Conservation (phyloP, 2,113 vertebrate species). For the Thamnaconus septentrionalis region DNA sequence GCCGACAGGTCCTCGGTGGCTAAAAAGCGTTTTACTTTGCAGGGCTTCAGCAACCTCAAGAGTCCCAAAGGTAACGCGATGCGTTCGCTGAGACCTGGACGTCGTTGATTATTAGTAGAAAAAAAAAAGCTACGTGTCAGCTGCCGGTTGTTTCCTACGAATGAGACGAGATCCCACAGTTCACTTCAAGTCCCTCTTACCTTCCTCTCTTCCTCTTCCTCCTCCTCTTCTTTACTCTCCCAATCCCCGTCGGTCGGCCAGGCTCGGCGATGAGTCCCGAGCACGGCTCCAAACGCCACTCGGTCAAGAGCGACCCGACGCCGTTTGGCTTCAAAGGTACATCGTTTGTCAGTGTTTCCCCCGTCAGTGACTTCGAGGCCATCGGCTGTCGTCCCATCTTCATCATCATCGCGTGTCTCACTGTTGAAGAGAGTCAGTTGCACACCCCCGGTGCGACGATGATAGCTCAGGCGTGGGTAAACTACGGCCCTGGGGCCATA, state of each 20-base stretch:
- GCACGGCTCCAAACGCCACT: conserved; percentile 89
- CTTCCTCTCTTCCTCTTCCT: conserved; percentile 1
- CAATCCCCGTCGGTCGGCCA: conserved; percentile 67
- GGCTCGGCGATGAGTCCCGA: conserved; percentile 91
- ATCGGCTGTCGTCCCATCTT: conserved; percentile 1
- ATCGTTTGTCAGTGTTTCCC: not conserved
- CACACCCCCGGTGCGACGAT: too few species aligned
- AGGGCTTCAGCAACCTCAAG: conserved; percentile 92
- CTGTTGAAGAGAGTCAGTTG: not conserved
- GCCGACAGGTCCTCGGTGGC: conserved; percentile 85
- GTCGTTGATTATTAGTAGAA: not conserved
- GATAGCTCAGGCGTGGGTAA: too few species aligned
- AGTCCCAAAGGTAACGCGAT: conserved; percentile 86
- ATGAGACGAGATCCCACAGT: not conserved
- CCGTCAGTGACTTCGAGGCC: not conserved
- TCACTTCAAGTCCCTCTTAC: not conserved
- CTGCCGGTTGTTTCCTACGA: too few species aligned
- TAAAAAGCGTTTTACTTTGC: conserved; percentile 88
- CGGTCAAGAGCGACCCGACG: conserved; percentile 96
- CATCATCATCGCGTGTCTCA: not conserved
- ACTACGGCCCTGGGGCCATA: too few species aligned
- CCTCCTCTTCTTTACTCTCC: conserved; percentile 35
- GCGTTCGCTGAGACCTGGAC: too few species aligned
- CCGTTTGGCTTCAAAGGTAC: conserved; percentile 95
- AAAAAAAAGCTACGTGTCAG: not conserved